Evolutionary conservation across 2,113 vertebrate genomes (phyloP).

Genomic region (Rhinoptilus africanus): DNA sequence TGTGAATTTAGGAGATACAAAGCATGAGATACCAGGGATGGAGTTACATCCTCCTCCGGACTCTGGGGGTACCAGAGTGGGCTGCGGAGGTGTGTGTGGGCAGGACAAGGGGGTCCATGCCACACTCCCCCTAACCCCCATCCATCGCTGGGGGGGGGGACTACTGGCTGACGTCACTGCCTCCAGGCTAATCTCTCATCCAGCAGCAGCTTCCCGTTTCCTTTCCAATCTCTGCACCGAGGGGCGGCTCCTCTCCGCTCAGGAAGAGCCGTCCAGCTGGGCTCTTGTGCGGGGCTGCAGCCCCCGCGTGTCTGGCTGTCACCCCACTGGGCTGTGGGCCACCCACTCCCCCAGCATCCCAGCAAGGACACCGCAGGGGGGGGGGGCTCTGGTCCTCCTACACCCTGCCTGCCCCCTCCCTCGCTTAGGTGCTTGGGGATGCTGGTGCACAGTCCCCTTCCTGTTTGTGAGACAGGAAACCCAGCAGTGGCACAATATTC

Average conservation of each 20-base stretch:
- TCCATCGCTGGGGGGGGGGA: too few species aligned
- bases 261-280: constrained; percentile 47
- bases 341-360: neutral
- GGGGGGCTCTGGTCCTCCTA: neutral
- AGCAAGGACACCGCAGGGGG: fast-evolving
- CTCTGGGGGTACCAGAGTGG: neutral
- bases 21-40: neutral
- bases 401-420: neutral
- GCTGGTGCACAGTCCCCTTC: neutral
- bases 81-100: neutral
- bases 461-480: constrained; percentile 27
- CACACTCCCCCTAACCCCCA: neutral
- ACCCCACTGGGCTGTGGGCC: neutral
- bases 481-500: neutral
- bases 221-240: constrained; percentile 8
- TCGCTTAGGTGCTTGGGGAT: fast-evolving
- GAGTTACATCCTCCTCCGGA: neutral
- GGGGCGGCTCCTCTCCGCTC: constrained; percentile 7
- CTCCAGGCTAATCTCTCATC: constrained; percentile 41
- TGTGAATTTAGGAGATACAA: neutral
- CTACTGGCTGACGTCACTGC: neutral
- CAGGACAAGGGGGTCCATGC: neutral
- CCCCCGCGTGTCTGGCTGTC: neutral
- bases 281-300: neutral
- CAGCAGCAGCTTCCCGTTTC: constrained; percentile 70